A percentile compares a stretch with the other conserved stretches of the same genome.
These are phyloP conservation scores for Amniataba percoides DNA, from an alignment of 2,797 vertebrate species.

Conservation along the genomic window DNA sequence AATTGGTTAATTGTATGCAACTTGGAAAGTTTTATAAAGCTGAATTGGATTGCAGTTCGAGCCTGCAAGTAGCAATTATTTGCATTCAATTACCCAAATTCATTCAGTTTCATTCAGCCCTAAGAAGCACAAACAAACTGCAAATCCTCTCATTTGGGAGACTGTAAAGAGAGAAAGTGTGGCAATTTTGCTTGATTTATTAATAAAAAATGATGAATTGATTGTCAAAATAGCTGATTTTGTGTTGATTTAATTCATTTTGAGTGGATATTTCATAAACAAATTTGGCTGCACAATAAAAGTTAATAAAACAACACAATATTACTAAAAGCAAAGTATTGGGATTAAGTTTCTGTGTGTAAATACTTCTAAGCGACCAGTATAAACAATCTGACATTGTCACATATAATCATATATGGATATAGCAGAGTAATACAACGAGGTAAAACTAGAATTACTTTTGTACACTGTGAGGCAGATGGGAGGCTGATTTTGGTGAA, in stretches of 20 bases:
- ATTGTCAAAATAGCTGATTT: neutral
- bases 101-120: neutral
- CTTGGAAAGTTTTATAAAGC: neutral
- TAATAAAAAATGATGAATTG: neutral
- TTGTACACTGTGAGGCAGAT: neutral
- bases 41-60: neutral
- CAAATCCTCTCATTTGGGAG: neutral
- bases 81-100: neutral
- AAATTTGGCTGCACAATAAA: neutral
- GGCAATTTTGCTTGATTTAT: neutral
- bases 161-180: neutral
- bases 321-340: neutral
- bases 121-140: neutral
- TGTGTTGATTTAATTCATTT: neutral
- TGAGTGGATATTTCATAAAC: neutral
- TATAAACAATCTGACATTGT: neutral
- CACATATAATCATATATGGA: neutral
- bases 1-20: too few relatives aligned
- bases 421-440: neutral
- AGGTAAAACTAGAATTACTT: neutral
- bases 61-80: neutral
- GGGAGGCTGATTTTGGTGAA: slow-evolving; percentile 13
- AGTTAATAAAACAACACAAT: neutral
- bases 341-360: neutral
- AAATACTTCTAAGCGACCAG: too few relatives aligned